Conservation (phyloP, 2,113 vertebrate genomes). For the Ptilorrhoa leucosticta region DNA sequence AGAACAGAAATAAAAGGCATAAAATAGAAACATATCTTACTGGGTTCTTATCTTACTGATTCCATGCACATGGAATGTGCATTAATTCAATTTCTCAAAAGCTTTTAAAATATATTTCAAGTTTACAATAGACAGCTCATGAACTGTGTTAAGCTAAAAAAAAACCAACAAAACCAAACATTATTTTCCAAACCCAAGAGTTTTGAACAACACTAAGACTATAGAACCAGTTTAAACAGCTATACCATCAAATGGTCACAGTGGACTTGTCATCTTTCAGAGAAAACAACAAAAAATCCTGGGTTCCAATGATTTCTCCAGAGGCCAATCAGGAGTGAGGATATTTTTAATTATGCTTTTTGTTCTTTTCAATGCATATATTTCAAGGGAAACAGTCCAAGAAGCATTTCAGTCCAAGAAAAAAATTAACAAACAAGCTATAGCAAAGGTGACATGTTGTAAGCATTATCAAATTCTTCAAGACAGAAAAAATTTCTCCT, state of each 20-base stretch:
- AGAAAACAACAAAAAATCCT: background rate
- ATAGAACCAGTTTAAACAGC: background rate
- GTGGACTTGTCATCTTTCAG: background rate
- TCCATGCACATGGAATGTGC: background rate
- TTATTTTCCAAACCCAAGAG: background rate
- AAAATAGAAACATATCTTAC: background rate
- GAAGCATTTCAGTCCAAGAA: background rate
- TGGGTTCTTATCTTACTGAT: background rate
- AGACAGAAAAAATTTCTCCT: background rate
- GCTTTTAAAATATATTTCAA: background rate
- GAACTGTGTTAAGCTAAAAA: accelerated
- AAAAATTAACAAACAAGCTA: background rate
- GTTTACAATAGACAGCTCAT: background rate
- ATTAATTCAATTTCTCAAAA: background rate
- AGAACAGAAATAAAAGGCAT: background rate
- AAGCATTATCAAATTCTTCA: background rate
- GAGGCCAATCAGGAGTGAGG: background rate
- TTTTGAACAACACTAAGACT: background rate
- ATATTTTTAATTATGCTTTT: background rate
- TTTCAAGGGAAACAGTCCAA: background rate
- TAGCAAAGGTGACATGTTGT: background rate
- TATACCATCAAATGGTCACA: accelerated
- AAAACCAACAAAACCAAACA: too few species aligned
- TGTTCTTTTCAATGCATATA: background rate
- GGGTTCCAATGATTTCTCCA: background rate